Base-by-base conservation (phyloP, 2,797 vertebrate genomes). In the Oophaga sylvatica region DNA sequence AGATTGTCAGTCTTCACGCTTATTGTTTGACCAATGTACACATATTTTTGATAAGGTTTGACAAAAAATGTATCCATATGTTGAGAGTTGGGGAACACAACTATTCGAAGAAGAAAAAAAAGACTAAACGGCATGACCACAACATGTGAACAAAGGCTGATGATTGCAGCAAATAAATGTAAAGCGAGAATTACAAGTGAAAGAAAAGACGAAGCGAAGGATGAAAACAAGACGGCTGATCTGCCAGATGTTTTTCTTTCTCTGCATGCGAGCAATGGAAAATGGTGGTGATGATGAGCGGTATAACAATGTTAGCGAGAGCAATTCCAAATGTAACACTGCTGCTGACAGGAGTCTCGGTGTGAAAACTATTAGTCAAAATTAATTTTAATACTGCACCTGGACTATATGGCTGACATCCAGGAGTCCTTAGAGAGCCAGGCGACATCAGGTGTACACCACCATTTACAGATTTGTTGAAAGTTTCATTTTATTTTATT, bases 351-450 rank as follows among this genome's bases (percentile, higher is more conserved):
- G 75, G 22, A 56, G 48, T 53, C 75, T 77, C 26, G 75, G 45
- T 77, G 75, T 53, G 75, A 77, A 77, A 77, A 77, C 75, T n/a
- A 56, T 56, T 77, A 77, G 48, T 15, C 71, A 75, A 48, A 75
- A 75, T 75, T 22, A n/a, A 76, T 53, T 26, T 76, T 76, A 56
- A 76, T 41, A 53, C n/a, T 13, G 73, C 73, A 76, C 45, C 73
- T 26, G 73, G 11, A 76, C 45, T 45, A 76, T 16, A 53, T 56
- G 45, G 73, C 73, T 2, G 5, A 16, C 48, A 53, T 76, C 73
- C 73, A 76, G 11, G 45, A n/a, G 22, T 76, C 73, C 45, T 76
- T 19, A 16, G 73, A 76, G 73, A 53, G 9, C 41, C 26, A 15
- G 67, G 67, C 67, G 4, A 22, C 53, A 22, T 53, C 20, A 48